Evolutionary conservation across 2,888 invertebrate genomes (phyloP), one percentile per base, ranked within the genome.

Genomic region (Meghimatium bilineatum): DNA sequence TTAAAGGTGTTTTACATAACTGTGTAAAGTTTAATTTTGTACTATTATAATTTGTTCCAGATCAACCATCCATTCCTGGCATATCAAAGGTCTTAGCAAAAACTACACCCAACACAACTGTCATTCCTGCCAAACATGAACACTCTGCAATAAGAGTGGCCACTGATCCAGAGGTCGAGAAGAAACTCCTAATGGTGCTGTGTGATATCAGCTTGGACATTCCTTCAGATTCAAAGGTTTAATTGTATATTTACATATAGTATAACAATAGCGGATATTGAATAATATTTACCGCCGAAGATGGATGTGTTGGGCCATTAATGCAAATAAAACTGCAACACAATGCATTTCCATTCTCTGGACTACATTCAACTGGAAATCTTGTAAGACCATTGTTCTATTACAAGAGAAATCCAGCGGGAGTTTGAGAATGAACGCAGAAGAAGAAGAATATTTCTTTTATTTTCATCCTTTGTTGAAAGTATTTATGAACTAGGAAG

Each of bases 121-220:
- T 29, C 36, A 74, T 52, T 60, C 77, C 83, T 6, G 60, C 34
- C 10, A 79, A 52, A 29, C 44, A 34, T 10, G 29, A 63, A 32
- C 77, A 44, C 38, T 6, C 75, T 26, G 82, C 77, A 14, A 83
- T 87, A 67, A 88, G 87, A 83, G 85, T 75, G 34, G n/a, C 60
- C 8, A 32, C 87, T 80, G 95, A 96, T 90, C 95, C 95, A 6
- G 95, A 95, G 88, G 94, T 96, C 12, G 96, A 96, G 91, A 95
- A 95, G 86, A 86, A 86, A 56, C 44, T 86, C 38, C 92, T 97
- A 75, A 95, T 95, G 89, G 95, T 95, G 69, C 93, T 97, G 20
- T 96, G 96, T 88, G 96, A 97, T 91, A 95, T 95, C 44, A 95
- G 95, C 1, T 93, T 96, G 5, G 95, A 96, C 86, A 94, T 96